Evolutionary conservation across 2,113 vertebrate genomes (phyloP), one percentile per base, ranked within the genome.

Genomic region (Paramisgurnus dabryanus): DNA sequence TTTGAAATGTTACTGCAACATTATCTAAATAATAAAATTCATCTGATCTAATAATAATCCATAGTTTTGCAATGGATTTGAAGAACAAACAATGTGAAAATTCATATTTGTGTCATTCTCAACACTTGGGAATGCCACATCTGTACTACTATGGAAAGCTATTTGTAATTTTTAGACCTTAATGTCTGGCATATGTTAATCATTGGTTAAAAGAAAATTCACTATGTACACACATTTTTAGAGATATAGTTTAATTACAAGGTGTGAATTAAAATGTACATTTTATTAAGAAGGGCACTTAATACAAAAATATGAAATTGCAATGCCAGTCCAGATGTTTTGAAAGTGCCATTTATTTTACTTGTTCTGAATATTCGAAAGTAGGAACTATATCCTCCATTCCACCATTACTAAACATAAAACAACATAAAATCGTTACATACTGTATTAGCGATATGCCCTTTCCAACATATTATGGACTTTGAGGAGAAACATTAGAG

Each of bases 251-350:
- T 77, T 53, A 77, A 50, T 77, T 50, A 10, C 10, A 34, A 64
- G 18, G 7, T 49, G 43, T 63, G 41, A 55, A 41, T 53, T 66
- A 55, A 65, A 77, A 77, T 77, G 60, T 83, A 80, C 68, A 80
- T 76, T 84, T 87, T 85, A 85, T 85, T 84, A 77, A 61, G 72
- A 77, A 77, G 77, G 83, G 76, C 81, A 82, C 78, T 77, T 75
- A 60, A 80, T 88, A 86, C 82, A 88, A 88, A 87, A 87, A 85
- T 86, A 88, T 81, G 82, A 69, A 86, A 76, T 76, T 69, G 78
- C 77, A 80, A 83, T 69, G 82, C 77, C 82, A 82, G 81, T 80
- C 58, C 61, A 45, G 53, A 57, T 78, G 63, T 79, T 72, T 68
- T 82, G 71, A 76, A 34, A 66, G 6, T 40, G 18, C 61, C 27